Conservation (phyloP, 2,797 vertebrate species). For the Tokudaia tokunoshimensis region DNA sequence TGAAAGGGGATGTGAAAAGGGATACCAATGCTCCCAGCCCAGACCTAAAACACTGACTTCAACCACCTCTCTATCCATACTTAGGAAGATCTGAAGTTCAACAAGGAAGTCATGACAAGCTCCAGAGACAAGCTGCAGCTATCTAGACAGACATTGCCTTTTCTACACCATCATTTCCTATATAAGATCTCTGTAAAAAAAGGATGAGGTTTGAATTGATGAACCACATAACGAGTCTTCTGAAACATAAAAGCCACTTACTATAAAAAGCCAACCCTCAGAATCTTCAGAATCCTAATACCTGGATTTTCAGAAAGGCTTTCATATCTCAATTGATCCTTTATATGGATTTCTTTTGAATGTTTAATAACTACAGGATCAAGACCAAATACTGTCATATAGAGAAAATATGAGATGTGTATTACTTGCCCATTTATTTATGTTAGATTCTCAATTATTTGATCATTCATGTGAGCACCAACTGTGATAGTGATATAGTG, state of each 20-base stretch:
- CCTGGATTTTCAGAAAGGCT: slow-evolving; percentile 42
- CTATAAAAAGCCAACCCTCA: slow-evolving; percentile 29
- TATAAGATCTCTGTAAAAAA: neutral
- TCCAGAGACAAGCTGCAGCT: too few species aligned
- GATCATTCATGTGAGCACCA: slow-evolving; percentile 6
- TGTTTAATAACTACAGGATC: slow-evolving; percentile 23
- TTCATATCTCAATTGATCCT: neutral
- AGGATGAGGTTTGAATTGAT: neutral
- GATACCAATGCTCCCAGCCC: neutral
- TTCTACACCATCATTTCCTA: neutral
- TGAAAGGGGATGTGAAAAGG: neutral
- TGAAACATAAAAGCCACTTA: slow-evolving; percentile 46
- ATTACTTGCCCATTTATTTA: slow-evolving; percentile 10
- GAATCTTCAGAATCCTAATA: neutral
- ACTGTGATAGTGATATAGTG: neutral
- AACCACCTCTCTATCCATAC: neutral
- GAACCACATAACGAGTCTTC: neutral
- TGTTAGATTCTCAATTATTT: neutral
- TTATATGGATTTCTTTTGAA: neutral
- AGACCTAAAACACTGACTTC: neutral
- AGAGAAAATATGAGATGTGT: neutral
- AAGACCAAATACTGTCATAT: neutral
- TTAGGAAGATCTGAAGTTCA: neutral
- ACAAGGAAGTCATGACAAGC: neutral
- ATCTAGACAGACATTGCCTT: neutral